A percentile compares a stretch with the other conserved stretches of the same genome.
Evolutionary conservation across 2,888 invertebrate species (phyloP).

Genomic region (Thymelicus sylvestris): DNA sequence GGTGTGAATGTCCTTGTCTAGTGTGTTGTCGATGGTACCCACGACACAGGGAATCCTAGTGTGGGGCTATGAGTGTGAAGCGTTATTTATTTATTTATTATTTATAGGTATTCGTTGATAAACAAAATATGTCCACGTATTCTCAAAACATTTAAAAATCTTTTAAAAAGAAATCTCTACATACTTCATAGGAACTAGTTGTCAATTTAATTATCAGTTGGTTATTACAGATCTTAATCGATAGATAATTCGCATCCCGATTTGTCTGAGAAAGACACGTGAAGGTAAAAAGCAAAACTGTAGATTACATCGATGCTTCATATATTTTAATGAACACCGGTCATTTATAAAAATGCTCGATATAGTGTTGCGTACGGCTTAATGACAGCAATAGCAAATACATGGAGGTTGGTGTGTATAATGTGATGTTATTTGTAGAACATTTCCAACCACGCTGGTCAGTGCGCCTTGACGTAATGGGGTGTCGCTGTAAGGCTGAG

Average conservation of each 20-base stretch:
- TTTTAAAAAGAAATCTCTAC: no score
- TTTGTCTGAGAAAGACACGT: constrained; percentile 6
- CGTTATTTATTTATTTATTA: no score
- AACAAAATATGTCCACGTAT: neutral
- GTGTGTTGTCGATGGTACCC: no score
- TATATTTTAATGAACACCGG: neutral
- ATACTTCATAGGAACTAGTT: no score
- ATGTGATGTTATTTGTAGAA: constrained; percentile 51
- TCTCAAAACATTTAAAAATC: no score
- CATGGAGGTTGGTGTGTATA: constrained; percentile 36
- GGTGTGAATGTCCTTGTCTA: no score
- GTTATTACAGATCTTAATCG: neutral
- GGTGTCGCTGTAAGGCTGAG: constrained; percentile 54
- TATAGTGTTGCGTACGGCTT: constrained; percentile 11
- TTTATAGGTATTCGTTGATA: neutral
- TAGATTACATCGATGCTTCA: neutral
- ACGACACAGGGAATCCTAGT: no score
- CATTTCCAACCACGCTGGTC: constrained; percentile 63
- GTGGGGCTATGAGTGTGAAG: no score
- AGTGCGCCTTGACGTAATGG: constrained; percentile 39
- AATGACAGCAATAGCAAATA: constrained; percentile 24
- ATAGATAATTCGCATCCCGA: neutral
- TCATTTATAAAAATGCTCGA: constrained; percentile 12
- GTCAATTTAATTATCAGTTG: no score
- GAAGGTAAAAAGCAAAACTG: neutral